These are phyloP conservation scores for Diploscapter pachys DNA, from an alignment of 1,140 invertebrate species.

Conservation along the genomic window DNA sequence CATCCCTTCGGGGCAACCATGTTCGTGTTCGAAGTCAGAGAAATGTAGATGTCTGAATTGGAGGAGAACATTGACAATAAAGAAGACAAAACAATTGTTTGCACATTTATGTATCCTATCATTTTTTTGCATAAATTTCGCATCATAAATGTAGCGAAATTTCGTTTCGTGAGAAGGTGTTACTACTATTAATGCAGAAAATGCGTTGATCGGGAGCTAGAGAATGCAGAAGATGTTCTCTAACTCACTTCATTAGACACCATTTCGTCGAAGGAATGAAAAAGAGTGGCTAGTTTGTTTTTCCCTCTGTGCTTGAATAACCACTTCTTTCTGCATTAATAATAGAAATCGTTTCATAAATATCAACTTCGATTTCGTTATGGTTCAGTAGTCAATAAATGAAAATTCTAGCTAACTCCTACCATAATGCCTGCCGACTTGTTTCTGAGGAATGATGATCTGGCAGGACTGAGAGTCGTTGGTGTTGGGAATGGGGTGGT, in stretches of 20 bases:
- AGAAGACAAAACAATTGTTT: neutral
- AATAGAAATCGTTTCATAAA: no score
- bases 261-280: neutral
- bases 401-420: conserved; percentile 30
- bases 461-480: conserved; percentile 93
- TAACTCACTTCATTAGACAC: neutral
- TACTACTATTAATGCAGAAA: neutral
- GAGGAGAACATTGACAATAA: conserved; percentile 13
- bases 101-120: neutral
- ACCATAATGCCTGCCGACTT: conserved; percentile 73
- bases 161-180: no score
- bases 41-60: conserved; percentile 87
- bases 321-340: no score
- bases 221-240: neutral
- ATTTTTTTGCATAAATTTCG: neutral
- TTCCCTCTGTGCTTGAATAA: neutral
- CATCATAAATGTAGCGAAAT: no score
- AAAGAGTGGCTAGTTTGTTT: neutral
- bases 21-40: conserved; percentile 90
- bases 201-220: neutral
- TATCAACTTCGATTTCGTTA: no score
- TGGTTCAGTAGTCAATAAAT: no score
- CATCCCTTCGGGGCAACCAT: conserved; percentile 93
- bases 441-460: conserved; percentile 99
- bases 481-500: conserved; percentile 92